Evolutionary conservation across 2,888 invertebrate genomes (phyloP).

Genomic region (Ecliptopera silaceata): DNA sequence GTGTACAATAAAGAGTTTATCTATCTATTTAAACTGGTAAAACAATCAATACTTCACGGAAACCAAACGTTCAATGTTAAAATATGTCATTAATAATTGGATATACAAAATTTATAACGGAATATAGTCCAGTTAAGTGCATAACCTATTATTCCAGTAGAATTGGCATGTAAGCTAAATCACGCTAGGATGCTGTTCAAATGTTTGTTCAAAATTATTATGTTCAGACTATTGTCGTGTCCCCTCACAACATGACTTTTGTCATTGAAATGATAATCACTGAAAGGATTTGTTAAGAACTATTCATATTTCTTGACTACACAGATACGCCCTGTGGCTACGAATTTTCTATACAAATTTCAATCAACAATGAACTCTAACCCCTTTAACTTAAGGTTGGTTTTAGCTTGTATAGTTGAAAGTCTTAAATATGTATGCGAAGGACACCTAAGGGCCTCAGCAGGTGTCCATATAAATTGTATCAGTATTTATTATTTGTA

Average conservation of each 20-base stretch:
- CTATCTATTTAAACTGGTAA: no score
- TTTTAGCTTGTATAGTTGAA: constrained; percentile 22
- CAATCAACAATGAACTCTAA: constrained; percentile 35
- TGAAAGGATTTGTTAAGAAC: constrained; percentile 77
- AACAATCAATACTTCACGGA: no score
- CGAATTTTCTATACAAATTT: constrained; percentile 40
- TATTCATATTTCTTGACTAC: constrained; percentile 76
- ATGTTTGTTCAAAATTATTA: constrained; percentile 34
- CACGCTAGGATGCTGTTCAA: constrained; percentile 33
- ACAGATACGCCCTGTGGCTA: constrained; percentile 82
- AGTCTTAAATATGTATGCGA: constrained; percentile 50
- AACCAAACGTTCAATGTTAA: no score
- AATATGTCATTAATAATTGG: background rate
- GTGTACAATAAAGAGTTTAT: no score
- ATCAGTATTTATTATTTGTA: constrained; percentile 55
- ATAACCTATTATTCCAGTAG: constrained; percentile 20
- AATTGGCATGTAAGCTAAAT: constrained; percentile 29
- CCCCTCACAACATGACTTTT: constrained; percentile 72
- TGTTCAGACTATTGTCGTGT: constrained; percentile 49
- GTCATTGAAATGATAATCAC: constrained; percentile 81
- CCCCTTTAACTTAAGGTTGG: constrained; percentile 26
- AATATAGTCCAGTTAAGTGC: background rate
- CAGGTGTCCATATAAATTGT: constrained; percentile 68
- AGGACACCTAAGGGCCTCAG: constrained; percentile 76
- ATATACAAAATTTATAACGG: background rate